A percentile compares a stretch with the other conserved stretches of the same genome.
phyloP scores from a whole-genome alignment of 1,140 invertebrate species.

The Solen grandis region DNA sequence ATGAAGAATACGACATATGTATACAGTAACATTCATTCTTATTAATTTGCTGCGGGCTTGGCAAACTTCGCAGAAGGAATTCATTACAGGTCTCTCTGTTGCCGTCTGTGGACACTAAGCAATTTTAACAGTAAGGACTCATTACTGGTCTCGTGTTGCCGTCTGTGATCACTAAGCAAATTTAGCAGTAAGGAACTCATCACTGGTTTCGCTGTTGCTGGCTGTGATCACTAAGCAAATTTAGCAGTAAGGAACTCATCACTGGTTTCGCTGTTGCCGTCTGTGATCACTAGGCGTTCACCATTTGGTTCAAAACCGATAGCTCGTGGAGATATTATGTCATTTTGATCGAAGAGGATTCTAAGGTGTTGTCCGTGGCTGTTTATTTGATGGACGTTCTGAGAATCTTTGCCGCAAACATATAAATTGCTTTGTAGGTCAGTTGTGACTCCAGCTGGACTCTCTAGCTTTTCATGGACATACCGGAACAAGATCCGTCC shows the following conservation, averaged over 20 bases:
- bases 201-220: too few relatives aligned
- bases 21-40: too few relatives aligned
- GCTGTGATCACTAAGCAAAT: too few relatives aligned
- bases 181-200: not conserved
- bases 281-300: conserved; percentile 26
- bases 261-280: conserved; percentile 6
- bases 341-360: conserved; percentile 25
- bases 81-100: too few relatives aligned
- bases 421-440: conserved; percentile 42
- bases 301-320: conserved; percentile 35
- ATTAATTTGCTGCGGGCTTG: too few relatives aligned
- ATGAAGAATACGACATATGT: too few relatives aligned
- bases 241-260: conserved; percentile 19
- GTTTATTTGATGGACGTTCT: conserved; percentile 37
- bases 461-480: not conserved
- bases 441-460: conserved; percentile 8
- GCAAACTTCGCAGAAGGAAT: too few relatives aligned
- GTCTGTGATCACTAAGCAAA: too few relatives aligned
- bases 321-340: conserved; percentile 13
- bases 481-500: conserved; percentile 39
- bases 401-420: conserved; percentile 47
- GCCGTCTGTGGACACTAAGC: too few relatives aligned
- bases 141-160: too few relatives aligned
- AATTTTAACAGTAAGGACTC: not conserved
- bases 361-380: conserved; percentile 5